A percentile compares a stretch with the other conserved stretches of the same genome.
phyloP scores from a whole-genome alignment of 2,113 vertebrate genomes.

The Brachionichthys hirsutus region DNA sequence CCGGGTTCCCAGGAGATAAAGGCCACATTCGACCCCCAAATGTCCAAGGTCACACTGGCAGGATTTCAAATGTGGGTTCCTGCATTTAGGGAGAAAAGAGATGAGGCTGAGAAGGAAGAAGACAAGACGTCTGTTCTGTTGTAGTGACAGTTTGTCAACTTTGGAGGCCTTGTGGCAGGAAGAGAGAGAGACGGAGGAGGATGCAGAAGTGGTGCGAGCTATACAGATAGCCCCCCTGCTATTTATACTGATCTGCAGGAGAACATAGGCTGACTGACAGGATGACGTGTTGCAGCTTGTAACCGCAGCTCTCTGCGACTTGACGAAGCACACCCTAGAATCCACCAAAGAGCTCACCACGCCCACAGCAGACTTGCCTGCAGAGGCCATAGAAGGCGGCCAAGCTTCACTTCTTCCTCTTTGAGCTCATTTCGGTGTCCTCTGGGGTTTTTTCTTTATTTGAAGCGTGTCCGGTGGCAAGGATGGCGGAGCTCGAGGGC shows the following conservation, averaged over 20 bases:
- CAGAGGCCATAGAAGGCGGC: constrained; percentile 32
- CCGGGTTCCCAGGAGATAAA: constrained; percentile 52
- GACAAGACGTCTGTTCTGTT: background rate
- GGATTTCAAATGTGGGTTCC: constrained; percentile 5
- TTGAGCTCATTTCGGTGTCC: constrained; percentile 42
- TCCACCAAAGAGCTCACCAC: constrained; percentile 53
- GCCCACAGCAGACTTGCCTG: constrained; percentile 51
- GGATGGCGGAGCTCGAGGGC: constrained; percentile 88
- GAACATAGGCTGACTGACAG: constrained; percentile 48
- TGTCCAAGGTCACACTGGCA: constrained; percentile 24
- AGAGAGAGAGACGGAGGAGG: constrained; percentile 49
- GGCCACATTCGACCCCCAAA: constrained; percentile 18
- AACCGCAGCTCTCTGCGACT: constrained; percentile 57
- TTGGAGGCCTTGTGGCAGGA: constrained; percentile 43
- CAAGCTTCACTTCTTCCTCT: constrained; percentile 59
- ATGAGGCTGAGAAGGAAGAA: no score
- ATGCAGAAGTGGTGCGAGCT: constrained; percentile 43
- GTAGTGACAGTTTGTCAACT: background rate
- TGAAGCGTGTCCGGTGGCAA: background rate
- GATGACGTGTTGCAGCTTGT: constrained; percentile 70
- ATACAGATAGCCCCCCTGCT: constrained; percentile 53
- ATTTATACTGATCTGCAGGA: constrained; percentile 24
- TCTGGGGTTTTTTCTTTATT: background rate
- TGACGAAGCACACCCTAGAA: constrained; percentile 39
- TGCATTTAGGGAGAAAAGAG: constrained; percentile 7